phyloP scores from a whole-genome alignment of 2,113 vertebrate genomes.

The Charina bottae region DNA sequence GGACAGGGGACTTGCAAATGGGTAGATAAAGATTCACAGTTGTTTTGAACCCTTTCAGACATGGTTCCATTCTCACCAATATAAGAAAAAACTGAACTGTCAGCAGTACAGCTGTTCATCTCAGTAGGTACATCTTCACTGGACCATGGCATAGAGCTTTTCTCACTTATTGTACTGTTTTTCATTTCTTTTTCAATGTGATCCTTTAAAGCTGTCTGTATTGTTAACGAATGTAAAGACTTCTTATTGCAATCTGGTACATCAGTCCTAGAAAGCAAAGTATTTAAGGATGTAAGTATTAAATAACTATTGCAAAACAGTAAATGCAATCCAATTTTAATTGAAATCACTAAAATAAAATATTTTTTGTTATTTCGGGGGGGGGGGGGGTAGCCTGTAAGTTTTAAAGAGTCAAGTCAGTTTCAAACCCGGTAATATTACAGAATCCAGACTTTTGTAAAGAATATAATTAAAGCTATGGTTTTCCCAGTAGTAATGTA shows the following conservation, averaged over 20 bases:
- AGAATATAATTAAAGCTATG: no score
- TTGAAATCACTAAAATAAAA: background rate
- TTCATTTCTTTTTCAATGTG: slow-evolving; percentile 52
- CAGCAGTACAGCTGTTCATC: background rate
- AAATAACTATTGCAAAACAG: background rate
- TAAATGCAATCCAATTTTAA: background rate
- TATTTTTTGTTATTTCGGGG: background rate
- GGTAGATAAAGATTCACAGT: background rate
- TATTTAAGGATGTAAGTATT: background rate
- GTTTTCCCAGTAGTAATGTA: no score
- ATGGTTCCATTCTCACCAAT: background rate
- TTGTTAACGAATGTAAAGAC: slow-evolving; percentile 39
- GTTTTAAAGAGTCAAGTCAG: background rate
- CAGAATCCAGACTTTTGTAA: background rate
- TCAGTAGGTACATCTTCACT: slow-evolving; percentile 57
- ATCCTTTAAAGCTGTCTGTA: slow-evolving; percentile 60
- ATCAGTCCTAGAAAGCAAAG: slow-evolving; percentile 59
- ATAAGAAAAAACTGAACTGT: background rate
- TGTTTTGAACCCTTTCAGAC: slow-evolving; percentile 49
- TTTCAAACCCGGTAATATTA: background rate
- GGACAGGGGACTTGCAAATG: slow-evolving; percentile 1
- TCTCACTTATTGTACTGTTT: slow-evolving; percentile 37
- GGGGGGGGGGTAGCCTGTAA: background rate
- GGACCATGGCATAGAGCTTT: slow-evolving; percentile 48
- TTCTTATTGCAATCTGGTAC: slow-evolving; percentile 60